Evolutionary conservation across 1,140 invertebrate genomes (phyloP).

Genomic region (Atopsyche davidsoni): DNA sequence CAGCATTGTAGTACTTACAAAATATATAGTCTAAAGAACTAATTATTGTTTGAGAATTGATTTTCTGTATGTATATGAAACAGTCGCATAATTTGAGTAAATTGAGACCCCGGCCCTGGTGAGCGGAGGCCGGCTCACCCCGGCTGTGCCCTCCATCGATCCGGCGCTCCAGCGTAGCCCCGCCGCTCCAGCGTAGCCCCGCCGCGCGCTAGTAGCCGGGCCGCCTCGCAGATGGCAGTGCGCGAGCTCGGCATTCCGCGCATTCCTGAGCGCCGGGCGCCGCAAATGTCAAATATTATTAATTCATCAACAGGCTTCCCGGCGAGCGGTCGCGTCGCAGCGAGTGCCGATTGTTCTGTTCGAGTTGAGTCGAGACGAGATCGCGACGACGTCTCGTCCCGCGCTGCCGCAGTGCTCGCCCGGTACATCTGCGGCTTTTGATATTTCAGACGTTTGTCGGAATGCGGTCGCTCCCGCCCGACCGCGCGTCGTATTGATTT

Average conservation of each 20-base stretch:
- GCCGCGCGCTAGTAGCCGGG: slow-evolving; percentile 32
- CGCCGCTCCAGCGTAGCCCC: slow-evolving; percentile 5
- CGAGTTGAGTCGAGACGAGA: slow-evolving; percentile 2
- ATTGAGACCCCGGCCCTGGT: too few relatives aligned
- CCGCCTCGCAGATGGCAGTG: slow-evolving; percentile 45
- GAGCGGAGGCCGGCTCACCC: slow-evolving; percentile 36
- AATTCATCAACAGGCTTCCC: slow-evolving; percentile 50
- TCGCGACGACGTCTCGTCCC: slow-evolving; percentile 3
- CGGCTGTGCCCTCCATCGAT: slow-evolving; percentile 41
- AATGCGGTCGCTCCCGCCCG: slow-evolving; percentile 19
- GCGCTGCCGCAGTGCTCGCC: too few relatives aligned
- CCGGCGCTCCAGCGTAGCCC: slow-evolving; percentile 37
- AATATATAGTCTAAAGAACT: too few relatives aligned
- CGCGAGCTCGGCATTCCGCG: slow-evolving; percentile 48
- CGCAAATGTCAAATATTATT: slow-evolving; percentile 52
- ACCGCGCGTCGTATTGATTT: slow-evolving; percentile 23
- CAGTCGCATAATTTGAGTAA: too few relatives aligned
- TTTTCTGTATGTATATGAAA: too few relatives aligned
- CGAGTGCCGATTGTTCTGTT: slow-evolving; percentile 9
- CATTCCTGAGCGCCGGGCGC: slow-evolving; percentile 48
- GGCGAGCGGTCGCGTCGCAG: slow-evolving; percentile 33
- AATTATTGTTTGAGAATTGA: too few relatives aligned
- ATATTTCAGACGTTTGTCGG: slow-evolving; percentile 18
- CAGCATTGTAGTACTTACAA: too few relatives aligned
- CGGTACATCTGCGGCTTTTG: slow-evolving; percentile 6